Base-by-base conservation (phyloP, 1,140 invertebrate genomes). In the Cydia strobilella region DNA sequence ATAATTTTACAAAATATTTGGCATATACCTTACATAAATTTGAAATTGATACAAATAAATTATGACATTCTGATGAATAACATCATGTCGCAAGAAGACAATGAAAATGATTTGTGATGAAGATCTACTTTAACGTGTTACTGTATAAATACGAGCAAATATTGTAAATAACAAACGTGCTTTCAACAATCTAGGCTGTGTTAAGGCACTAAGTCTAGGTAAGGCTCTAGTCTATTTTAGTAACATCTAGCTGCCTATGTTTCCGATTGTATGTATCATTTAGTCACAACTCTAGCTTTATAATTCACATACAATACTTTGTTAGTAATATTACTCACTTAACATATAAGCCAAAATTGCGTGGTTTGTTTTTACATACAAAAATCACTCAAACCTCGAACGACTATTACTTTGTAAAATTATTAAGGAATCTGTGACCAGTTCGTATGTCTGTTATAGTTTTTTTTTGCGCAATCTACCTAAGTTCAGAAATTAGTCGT, bases 1-100 rank as follows among this genome's bases (percentile, higher is more conserved):
- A 82, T 74, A 83, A 82, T 90, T 90, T 87, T 90, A 90, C 86
- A 91, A 91, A 91, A 92, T 92, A 92, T 92, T 92, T 92, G 90
- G 90, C 89, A 89, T 92, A 89, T 84, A 90, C 87, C 81, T 92
- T 88, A 90, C 75, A 82, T 69, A 88, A 84, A 88, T 86, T 82
- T 85, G 82, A 88, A 82, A 78, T 79, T 78, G 39, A 77, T 77
- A 74, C 77, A 77, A 84, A 85, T 76, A 90, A 84, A 88, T 86
- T 89, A 86, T 89, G 86, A 85, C 80, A 82, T 80, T 77, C 75
- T 77, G 27, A 75, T 59, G 15, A 39, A 18, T 39, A 35, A 74
- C 18, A 31, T 77, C 75, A 79, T 75, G 77, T 77, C 75, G 79
- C 59, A 79, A 73, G 76, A 72, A 66, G 45, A 77, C 73, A 69